phyloP scores from a whole-genome alignment of 1,140 invertebrate species.

The Zaprionus africanus region DNA sequence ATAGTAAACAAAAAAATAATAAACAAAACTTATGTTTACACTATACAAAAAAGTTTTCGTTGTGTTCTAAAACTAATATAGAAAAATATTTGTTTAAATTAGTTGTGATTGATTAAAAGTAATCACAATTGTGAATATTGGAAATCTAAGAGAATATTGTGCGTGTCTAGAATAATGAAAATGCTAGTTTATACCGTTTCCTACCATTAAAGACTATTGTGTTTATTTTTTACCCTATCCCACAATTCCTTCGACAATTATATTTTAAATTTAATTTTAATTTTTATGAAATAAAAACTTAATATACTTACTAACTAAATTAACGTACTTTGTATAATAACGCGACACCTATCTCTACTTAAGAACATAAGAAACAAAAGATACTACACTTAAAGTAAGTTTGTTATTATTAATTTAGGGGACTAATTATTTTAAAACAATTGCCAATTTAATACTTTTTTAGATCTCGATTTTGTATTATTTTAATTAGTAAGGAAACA shows the following conservation, averaged over 20 bases:
- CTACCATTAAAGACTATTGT: slow-evolving; percentile 12
- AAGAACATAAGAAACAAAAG: slow-evolving; percentile 30
- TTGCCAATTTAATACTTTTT: slow-evolving; percentile 30
- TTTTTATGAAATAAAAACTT: slow-evolving; percentile 25
- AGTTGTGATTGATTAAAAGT: background rate
- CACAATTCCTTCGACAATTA: background rate
- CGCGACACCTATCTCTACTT: slow-evolving; percentile 37
- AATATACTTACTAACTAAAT: slow-evolving; percentile 41
- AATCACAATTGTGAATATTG: background rate
- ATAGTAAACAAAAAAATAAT: background rate
- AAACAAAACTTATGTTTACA: background rate
- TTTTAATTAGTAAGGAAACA: background rate
- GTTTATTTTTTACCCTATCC: background rate
- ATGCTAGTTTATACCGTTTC: background rate
- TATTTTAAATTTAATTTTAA: slow-evolving; percentile 10
- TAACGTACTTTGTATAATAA: slow-evolving; percentile 10
- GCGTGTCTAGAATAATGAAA: background rate
- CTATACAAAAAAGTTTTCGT: background rate
- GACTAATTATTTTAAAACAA: slow-evolving; percentile 1
- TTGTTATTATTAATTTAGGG: slow-evolving; percentile 4
- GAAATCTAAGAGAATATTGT: background rate
- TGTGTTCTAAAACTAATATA: background rate
- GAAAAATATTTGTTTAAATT: background rate
- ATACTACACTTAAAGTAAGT: slow-evolving; percentile 10
- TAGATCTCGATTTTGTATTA: slow-evolving; percentile 1